A percentile compares a stretch with the other conserved stretches of the same genome.
Conservation (phyloP, 53 echinoderm and acorn worm genomes). For the Luidia sarsii region DNA sequence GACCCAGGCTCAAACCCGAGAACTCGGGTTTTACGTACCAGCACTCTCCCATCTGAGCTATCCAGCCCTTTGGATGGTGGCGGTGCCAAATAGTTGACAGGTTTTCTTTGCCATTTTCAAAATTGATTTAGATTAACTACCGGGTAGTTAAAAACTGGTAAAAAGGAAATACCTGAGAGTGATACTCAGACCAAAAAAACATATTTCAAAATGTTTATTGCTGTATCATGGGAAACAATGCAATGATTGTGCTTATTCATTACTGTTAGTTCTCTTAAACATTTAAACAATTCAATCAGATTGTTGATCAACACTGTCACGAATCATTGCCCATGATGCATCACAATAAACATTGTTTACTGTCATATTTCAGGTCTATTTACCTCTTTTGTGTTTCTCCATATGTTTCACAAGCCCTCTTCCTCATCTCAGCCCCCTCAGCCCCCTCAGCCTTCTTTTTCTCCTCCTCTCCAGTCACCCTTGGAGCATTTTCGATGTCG, state of each 20-base stretch:
- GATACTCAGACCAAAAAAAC: not conserved
- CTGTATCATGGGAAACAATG: not conserved
- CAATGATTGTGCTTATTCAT: not conserved
- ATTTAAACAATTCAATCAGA: not conserved
- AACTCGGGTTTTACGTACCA: too few relatives aligned
- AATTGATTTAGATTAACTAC: too few relatives aligned
- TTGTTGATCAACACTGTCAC: not conserved
- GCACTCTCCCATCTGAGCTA: not conserved
- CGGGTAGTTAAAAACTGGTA: too few relatives aligned
- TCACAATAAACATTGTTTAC: too few relatives aligned
- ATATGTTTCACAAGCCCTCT: slow-evolving; percentile 36
- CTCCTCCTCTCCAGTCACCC: slow-evolving; percentile 22
- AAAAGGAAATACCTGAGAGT: too few relatives aligned
- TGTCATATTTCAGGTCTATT: not conserved
- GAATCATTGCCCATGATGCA: not conserved
- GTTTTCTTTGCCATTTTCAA: too few relatives aligned
- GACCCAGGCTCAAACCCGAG: not conserved
- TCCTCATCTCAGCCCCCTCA: slow-evolving; percentile 34
- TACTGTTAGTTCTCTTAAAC: not conserved
- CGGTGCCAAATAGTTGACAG: too few relatives aligned
- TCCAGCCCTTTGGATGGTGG: not conserved
- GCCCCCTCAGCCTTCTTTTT: too few relatives aligned
- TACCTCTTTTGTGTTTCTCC: slow-evolving; percentile 42
- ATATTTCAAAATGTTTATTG: not conserved
- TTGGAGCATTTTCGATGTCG: slow-evolving; percentile 35